Evolutionary conservation across 2,888 invertebrate genomes (phyloP).

Genomic region (Zygaena filipendulae): DNA sequence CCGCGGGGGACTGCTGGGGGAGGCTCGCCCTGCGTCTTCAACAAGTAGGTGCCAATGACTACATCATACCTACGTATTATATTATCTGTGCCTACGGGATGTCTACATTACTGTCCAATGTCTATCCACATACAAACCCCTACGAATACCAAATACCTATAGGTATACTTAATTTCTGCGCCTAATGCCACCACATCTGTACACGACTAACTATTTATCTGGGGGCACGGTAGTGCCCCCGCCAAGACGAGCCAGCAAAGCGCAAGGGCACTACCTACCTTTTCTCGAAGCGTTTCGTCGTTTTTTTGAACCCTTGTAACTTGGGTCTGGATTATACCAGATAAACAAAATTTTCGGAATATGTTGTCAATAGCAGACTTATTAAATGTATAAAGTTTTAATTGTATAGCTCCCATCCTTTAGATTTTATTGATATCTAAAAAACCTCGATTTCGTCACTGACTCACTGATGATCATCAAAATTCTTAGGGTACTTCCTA

Average conservation of each 20-base stretch:
- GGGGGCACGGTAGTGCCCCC: background rate
- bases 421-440: background rate
- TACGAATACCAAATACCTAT: no score
- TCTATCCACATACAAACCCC: no score
- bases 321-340: background rate
- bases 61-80: no score
- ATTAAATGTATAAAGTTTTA: background rate
- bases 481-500: background rate
- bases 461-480: background rate
- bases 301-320: background rate
- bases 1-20: no score
- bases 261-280: background rate
- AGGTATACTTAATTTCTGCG: no score
- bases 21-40: no score
- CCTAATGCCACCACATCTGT: no score
- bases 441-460: background rate
- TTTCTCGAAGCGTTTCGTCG: background rate
- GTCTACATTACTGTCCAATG: no score
- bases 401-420: background rate
- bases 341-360: background rate
- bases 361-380: background rate
- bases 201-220: no score
- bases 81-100: no score
- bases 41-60: no score
- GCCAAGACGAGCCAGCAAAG: background rate